Percentiles rank a stretch among this genome's conserved stretches.
phyloP scores from a whole-genome alignment of 2,113 vertebrate genomes.

The Xenus cinereus region DNA sequence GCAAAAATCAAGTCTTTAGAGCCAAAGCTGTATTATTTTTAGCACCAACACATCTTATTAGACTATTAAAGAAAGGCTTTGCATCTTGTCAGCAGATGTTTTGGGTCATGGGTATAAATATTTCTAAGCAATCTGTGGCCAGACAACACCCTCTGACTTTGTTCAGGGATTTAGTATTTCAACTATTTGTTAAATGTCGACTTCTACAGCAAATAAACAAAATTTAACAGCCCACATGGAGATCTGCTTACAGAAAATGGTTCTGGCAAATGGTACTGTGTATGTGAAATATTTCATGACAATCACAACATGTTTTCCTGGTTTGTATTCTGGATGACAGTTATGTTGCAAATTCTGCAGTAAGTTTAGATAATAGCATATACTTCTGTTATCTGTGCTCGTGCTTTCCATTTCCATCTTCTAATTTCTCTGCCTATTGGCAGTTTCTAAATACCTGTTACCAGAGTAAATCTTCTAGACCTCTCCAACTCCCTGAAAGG shows the following conservation, averaged over 20 bases:
- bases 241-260: neutral
- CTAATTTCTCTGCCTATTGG: neutral
- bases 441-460: neutral
- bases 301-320: neutral
- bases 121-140: neutral
- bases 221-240: neutral
- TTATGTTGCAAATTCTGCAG: neutral
- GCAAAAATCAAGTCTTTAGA: neutral
- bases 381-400: neutral
- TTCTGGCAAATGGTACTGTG: neutral
- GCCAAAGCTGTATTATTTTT: neutral
- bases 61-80: neutral
- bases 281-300: neutral
- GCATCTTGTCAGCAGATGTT: neutral
- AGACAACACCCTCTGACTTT: neutral
- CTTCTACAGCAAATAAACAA: slow-evolving; percentile 33
- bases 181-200: neutral
- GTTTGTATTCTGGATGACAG: neutral
- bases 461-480: neutral
- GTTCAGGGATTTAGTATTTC: slow-evolving; percentile 3
- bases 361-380: neutral
- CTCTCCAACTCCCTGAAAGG: neutral
- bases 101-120: neutral
- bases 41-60: neutral
- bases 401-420: neutral